Percentiles rank a stretch among this genome's conserved stretches.
These are phyloP conservation scores for Calycopis cecrops DNA, from an alignment of 1,140 invertebrate genomes.

Conservation along the genomic window DNA sequence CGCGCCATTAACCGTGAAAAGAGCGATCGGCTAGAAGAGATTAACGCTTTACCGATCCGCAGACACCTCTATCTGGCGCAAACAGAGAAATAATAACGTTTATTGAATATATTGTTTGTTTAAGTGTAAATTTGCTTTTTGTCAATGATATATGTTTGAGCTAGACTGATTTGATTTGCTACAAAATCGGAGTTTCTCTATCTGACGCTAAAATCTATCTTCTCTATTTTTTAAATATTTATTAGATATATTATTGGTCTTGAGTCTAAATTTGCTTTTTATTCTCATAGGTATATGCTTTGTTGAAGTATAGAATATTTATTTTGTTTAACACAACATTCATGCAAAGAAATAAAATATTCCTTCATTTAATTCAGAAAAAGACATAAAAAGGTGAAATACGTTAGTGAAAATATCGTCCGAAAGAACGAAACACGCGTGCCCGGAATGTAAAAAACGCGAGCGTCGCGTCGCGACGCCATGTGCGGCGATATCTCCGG, in stretches of 20 bases:
- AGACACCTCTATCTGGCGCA: slow-evolving; percentile 8
- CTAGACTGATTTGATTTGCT: too few relatives aligned
- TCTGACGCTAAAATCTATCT: too few relatives aligned
- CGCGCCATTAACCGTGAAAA: slow-evolving; percentile 10
- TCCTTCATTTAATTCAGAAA: too few relatives aligned
- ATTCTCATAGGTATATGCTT: too few relatives aligned
- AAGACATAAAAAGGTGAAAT: neutral
- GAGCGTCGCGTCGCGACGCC: slow-evolving; percentile 14
- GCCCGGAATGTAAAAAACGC: slow-evolving; percentile 23
- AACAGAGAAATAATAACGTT: neutral
- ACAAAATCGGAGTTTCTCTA: too few relatives aligned
- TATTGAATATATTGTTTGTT: slow-evolving; percentile 3
- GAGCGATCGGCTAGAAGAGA: slow-evolving; percentile 6
- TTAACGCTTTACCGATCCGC: neutral
- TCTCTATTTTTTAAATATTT: too few relatives aligned
- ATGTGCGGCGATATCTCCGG: slow-evolving; percentile 28
- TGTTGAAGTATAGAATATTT: too few relatives aligned
- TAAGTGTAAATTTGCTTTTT: neutral
- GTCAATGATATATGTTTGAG: too few relatives aligned
- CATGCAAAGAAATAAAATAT: too few relatives aligned
- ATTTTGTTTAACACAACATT: too few relatives aligned
- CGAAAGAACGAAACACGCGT: slow-evolving; percentile 13
- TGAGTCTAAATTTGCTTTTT: too few relatives aligned
- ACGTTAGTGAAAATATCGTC: neutral
- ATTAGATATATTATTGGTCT: too few relatives aligned